Evolutionary conservation across 2,888 invertebrate genomes (phyloP), one percentile per base, ranked within the genome.

Genomic region (Zele albiditarsus): DNA sequence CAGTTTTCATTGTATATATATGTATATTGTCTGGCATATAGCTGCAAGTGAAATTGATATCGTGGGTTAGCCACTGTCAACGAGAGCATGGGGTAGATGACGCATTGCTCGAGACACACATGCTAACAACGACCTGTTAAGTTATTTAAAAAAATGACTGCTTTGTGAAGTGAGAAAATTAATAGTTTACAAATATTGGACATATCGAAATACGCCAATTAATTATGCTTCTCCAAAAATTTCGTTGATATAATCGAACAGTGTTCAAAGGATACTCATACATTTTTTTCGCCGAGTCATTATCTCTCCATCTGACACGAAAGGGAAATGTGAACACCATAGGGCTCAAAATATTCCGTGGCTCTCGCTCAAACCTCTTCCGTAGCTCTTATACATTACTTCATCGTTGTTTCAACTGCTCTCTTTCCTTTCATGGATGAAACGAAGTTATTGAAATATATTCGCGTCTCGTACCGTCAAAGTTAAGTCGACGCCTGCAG

Each of bases 391-490:
- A 25, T 25, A 6, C 33, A 25, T 25, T n/a, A 38, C 23, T 60
- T 68, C 14, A 12, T 42, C 62, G 67, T 73, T 71, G 27, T 53
- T 46, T 60, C 49, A 53, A 63, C 42, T 73, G 58, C 73, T 73
- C 63, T 77, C 71, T 14, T 10, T 14, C 8, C 42, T 42, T 4
- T 23, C 57, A 3, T 6, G n/a, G 3, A 62, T 27, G 2, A 53
- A 57, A 76, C 75, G n/a, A 31, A 23, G 46, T 28, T 74, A 60
- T 66, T 58, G 78, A 79, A 82, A 82, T 75, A 72, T 80, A 82
- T 80, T 79, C 82, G 28, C 67, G 73, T 16, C 78, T 71, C 77
- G 79, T 79, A 38, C 69, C 49, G 53, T 73, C 78, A 72, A 79
- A 81, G 78, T 80, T 75, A 77, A 80, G 77, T 78, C 73, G 73